These are phyloP conservation scores for Micrasema longulum DNA, from an alignment of 1,140 invertebrate genomes.

Conservation along the genomic window DNA sequence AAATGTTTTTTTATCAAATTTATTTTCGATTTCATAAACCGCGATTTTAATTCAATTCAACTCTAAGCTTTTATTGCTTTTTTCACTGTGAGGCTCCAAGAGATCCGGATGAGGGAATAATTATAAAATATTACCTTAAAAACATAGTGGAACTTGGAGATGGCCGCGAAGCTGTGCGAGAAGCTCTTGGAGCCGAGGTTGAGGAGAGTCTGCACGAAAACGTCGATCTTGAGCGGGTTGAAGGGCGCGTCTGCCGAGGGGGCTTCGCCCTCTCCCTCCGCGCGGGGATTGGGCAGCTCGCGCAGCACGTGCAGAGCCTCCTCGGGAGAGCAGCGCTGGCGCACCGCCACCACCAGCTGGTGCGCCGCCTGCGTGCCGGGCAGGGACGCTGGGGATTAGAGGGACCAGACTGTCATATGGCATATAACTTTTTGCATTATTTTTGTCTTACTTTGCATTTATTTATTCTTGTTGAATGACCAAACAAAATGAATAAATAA, in stretches of 20 bases:
- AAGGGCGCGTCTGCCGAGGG: constrained; percentile 73
- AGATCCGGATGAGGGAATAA: too few species aligned
- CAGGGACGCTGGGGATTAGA: constrained; percentile 72
- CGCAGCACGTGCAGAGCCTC: constrained; percentile 91
- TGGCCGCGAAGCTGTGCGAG: constrained; percentile 97
- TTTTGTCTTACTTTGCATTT: too few species aligned
- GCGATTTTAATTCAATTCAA: too few species aligned
- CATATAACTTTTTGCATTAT: too few species aligned
- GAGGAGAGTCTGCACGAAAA: constrained; percentile 95
- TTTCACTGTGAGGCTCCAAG: too few species aligned
- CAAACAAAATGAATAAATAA: too few species aligned
- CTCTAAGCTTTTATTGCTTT: too few species aligned
- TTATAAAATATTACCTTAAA: constrained; percentile 77
- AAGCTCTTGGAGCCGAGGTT: constrained; percentile 96
- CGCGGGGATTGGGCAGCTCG: constrained; percentile 82
- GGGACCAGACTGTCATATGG: neutral
- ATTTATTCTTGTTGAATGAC: too few species aligned
- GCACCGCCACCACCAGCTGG: constrained; percentile 86
- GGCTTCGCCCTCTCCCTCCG: constrained; percentile 76
- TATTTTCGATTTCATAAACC: too few species aligned
- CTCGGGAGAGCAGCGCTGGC: constrained; percentile 89
- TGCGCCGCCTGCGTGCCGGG: constrained; percentile 87
- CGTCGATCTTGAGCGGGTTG: constrained; percentile 95
- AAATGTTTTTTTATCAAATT: too few species aligned
- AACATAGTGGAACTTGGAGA: constrained; percentile 96